Conservation (phyloP, 2,888 invertebrate species). For the Digitonthophagus gazella region DNA sequence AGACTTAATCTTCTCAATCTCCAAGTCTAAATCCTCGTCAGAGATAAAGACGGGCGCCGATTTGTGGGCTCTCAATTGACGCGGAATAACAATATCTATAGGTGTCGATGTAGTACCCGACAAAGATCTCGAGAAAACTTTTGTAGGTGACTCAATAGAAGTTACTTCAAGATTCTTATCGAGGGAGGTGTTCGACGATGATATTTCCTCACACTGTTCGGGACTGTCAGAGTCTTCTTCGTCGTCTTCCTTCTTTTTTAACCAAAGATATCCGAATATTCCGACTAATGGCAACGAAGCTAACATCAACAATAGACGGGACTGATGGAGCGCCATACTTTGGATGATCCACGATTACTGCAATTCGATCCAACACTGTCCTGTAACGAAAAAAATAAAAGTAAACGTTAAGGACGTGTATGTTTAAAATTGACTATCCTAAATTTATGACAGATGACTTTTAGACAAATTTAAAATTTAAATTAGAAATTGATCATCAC, state of each 20-base stretch:
- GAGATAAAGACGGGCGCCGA: slow-evolving; percentile 60
- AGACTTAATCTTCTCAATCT: slow-evolving; percentile 62
- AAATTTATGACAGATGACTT: too few relatives aligned
- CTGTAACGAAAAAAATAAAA: slow-evolving; percentile 41
- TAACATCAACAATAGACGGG: slow-evolving; percentile 74
- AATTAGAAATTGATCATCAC: too few relatives aligned
- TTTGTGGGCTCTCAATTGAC: slow-evolving; percentile 42
- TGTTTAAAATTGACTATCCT: background rate
- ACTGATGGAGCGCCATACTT: slow-evolving; percentile 66
- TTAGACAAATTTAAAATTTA: too few relatives aligned
- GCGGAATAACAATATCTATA: slow-evolving; percentile 61
- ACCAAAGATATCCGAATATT: slow-evolving; percentile 78
- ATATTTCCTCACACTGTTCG: slow-evolving; percentile 20
- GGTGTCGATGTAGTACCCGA: slow-evolving; percentile 63
- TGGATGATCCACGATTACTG: slow-evolving; percentile 67
- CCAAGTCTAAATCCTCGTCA: slow-evolving; percentile 67
- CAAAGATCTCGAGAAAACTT: slow-evolving; percentile 51
- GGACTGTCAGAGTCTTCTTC: slow-evolving; percentile 16
- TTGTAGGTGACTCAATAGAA: slow-evolving; percentile 27
- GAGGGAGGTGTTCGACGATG: slow-evolving; percentile 34
- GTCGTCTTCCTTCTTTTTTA: slow-evolving; percentile 61
- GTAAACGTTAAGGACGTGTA: background rate
- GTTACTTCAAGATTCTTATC: slow-evolving; percentile 54
- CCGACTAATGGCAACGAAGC: slow-evolving; percentile 75
- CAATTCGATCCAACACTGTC: slow-evolving; percentile 50